phyloP scores from a whole-genome alignment of 2,113 vertebrate genomes.

The Eonycteris spelaea region DNA sequence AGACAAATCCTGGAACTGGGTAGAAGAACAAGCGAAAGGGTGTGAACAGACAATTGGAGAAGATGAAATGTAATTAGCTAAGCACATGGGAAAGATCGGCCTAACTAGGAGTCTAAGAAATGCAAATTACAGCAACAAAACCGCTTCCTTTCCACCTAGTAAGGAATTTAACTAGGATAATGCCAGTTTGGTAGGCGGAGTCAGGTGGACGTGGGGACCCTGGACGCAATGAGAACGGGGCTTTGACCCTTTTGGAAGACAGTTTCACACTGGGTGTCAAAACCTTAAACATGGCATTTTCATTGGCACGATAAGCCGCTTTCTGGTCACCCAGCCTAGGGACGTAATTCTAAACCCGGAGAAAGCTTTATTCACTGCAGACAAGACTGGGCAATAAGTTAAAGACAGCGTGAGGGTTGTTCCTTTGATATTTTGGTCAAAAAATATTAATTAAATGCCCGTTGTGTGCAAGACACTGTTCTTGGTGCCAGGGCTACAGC shows the following conservation, averaged over 20 bases:
- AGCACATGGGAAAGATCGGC: neutral
- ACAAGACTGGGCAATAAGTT: neutral
- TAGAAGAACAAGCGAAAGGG: neutral
- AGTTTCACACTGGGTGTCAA: neutral
- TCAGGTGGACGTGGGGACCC: accelerated
- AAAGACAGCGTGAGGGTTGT: neutral
- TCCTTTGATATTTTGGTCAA: neutral
- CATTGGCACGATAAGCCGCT: neutral
- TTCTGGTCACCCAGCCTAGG: neutral
- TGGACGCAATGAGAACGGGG: too few species aligned
- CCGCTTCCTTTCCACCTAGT: neutral
- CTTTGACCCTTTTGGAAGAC: neutral
- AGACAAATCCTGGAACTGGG: neutral
- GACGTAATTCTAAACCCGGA: neutral
- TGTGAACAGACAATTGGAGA: neutral
- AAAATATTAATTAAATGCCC: neutral
- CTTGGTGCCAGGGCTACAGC: neutral
- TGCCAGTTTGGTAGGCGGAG: neutral
- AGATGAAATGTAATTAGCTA: neutral
- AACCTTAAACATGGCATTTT: neutral
- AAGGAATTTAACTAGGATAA: neutral
- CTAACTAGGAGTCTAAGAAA: neutral
- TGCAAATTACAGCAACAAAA: neutral
- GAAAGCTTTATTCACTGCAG: neutral
- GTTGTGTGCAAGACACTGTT: neutral